Evolutionary conservation across 2,888 invertebrate genomes (phyloP), one percentile per base, ranked within the genome.

Genomic region (Drosophila prolongata): DNA sequence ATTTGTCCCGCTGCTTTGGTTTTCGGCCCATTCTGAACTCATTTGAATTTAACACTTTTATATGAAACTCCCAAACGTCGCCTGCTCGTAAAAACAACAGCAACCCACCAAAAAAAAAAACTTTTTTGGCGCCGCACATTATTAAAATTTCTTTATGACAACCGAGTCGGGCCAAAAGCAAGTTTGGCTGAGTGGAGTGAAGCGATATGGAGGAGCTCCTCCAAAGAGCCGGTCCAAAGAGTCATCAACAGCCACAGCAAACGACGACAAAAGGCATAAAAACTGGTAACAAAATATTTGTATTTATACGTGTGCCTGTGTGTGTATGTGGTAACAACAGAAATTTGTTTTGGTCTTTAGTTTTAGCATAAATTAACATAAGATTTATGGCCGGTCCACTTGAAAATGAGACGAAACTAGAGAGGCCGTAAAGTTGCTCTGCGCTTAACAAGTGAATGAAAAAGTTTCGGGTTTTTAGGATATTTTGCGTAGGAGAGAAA

Each of bases 91-190:
- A 77, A 77, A 75, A 44, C 54, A 75, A 71, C 65, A 76, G 52
- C 60, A 77, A 49, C 49, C 75, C 71, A 16, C 71, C 16, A 14
- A 35, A 37, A 16, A 56, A 56, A 80, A 86, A 89, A 80, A 75
- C 73, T 78, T 70, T 79, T 87, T 90, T 90, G 89, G 87, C 87
- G 87, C 87, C 87, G 78, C 89, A 87, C 90, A 85, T 87, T 87
- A 87, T 89, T 90, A 90, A 87, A 89, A 87, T 89, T 80, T 78
- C 78, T 80, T 85, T 89, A 85, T 85, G 89, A 85, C 84, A 89
- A 83, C 70, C 87, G 75, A 73, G 74, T 56, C 64, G 46, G 64
- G 61, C 64, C 62, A 47, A 62, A 62, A 62, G 62, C 69, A 68
- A 66, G 66, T 65, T 65, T n/a, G 56, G 49, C 52, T 19, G 52